Conservation (phyloP, 2,113 vertebrate genomes). For the Vimba vimba region DNA sequence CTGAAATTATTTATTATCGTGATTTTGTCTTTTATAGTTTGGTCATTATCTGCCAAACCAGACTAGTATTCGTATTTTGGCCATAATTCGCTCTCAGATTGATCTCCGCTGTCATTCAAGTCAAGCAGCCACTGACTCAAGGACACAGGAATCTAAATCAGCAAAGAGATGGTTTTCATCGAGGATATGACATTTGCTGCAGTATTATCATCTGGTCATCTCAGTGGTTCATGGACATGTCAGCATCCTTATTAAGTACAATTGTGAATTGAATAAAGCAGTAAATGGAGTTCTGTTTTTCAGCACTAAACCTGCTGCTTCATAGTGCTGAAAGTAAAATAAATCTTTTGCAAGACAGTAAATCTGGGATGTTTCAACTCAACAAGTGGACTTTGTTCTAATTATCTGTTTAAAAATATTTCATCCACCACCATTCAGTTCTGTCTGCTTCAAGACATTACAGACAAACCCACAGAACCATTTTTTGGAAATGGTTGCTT, state of each 20-base stretch:
- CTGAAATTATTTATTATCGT: slow-evolving; percentile 29
- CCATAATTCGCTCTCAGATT: slow-evolving; percentile 24
- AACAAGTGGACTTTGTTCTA: neutral
- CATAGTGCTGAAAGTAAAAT: neutral
- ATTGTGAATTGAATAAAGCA: neutral
- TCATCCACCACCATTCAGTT: neutral
- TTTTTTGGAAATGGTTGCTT: neutral
- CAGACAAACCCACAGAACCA: neutral
- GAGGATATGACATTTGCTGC: neutral
- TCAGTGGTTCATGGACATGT: neutral
- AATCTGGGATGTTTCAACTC: neutral
- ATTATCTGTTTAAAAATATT: neutral
- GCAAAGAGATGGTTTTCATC: neutral
- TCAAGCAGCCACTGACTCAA: slow-evolving; percentile 18
- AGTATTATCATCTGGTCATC: neutral
- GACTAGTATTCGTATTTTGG: slow-evolving; percentile 20
- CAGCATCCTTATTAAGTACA: neutral
- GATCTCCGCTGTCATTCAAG: neutral
- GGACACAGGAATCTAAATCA: slow-evolving; percentile 9
- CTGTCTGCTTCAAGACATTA: neutral
- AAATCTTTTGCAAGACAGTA: neutral
- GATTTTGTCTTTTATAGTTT: slow-evolving; percentile 22
- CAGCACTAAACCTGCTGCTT: neutral
- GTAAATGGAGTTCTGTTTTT: neutral
- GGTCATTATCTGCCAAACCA: slow-evolving; percentile 27